These are phyloP conservation scores for Pseudocheirus occidentalis DNA, from an alignment of 2,797 vertebrate genomes.

Conservation along the genomic window DNA sequence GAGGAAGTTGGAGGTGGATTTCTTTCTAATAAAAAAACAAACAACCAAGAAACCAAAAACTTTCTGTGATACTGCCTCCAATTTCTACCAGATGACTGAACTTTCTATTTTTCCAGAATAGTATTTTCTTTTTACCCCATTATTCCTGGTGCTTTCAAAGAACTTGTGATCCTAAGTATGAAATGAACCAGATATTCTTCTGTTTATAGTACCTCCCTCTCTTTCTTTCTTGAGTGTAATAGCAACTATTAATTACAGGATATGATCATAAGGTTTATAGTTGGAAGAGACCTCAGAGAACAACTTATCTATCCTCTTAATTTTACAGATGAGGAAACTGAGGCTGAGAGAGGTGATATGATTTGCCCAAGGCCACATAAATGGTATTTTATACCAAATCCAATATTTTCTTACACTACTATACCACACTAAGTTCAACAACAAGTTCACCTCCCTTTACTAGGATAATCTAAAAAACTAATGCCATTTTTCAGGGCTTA, in stretches of 20 bases:
- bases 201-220: background rate
- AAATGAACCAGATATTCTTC: background rate
- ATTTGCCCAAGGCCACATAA: background rate
- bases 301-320: background rate
- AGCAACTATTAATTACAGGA: background rate
- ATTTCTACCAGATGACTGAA: background rate
- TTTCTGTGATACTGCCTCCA: background rate
- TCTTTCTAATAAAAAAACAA: background rate
- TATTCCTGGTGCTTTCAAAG: conserved; percentile 5
- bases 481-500: background rate
- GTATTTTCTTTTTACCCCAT: conserved; percentile 35
- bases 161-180: background rate
- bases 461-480: background rate
- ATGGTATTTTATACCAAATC: background rate
- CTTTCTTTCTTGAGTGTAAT: background rate
- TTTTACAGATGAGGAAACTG: background rate
- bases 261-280: background rate
- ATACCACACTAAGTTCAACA: background rate
- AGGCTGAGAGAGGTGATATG: background rate
- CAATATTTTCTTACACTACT: background rate
- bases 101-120: background rate
- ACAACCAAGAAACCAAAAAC: background rate
- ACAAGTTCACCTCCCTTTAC: background rate
- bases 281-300: background rate
- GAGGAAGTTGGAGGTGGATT: background rate